Evolutionary conservation across 1,140 invertebrate species (phyloP).

Genomic region (Diachasma alloeum): DNA sequence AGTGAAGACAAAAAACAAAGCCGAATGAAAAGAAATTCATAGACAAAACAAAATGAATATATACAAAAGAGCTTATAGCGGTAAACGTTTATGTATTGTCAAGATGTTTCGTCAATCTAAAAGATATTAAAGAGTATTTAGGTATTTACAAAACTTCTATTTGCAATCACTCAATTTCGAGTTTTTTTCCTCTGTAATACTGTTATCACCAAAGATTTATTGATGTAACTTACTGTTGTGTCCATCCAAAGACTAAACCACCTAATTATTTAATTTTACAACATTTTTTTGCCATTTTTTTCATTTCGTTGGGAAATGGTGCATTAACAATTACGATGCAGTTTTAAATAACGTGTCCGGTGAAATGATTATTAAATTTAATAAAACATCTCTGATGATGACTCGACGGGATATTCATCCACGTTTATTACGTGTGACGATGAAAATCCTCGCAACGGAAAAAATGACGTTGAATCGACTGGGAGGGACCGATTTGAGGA

Average conservation of each 20-base stretch:
- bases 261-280: background rate
- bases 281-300: background rate
- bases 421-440: background rate
- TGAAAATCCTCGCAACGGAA: slow-evolving; percentile 18
- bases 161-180: background rate
- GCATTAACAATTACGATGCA: background rate
- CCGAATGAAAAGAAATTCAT: background rate
- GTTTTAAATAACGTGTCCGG: background rate
- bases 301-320: background rate
- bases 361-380: background rate
- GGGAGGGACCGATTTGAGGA: slow-evolving; percentile 17
- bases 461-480: slow-evolving; percentile 26
- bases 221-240: slow-evolving; percentile 5
- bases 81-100: background rate
- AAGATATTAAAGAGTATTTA: slow-evolving; percentile 1
- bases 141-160: background rate
- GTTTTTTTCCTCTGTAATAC: background rate
- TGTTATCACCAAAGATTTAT: background rate
- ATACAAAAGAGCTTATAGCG: slow-evolving; percentile 5
- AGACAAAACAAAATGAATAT: background rate
- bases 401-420: slow-evolving; percentile 8
- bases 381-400: slow-evolving; percentile 4
- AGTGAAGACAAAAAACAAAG: background rate
- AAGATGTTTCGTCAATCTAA: background rate
- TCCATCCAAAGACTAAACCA: slow-evolving; percentile 7